Conservation (phyloP, 2,888 invertebrate genomes). For the Leptogaster cylindrica region DNA sequence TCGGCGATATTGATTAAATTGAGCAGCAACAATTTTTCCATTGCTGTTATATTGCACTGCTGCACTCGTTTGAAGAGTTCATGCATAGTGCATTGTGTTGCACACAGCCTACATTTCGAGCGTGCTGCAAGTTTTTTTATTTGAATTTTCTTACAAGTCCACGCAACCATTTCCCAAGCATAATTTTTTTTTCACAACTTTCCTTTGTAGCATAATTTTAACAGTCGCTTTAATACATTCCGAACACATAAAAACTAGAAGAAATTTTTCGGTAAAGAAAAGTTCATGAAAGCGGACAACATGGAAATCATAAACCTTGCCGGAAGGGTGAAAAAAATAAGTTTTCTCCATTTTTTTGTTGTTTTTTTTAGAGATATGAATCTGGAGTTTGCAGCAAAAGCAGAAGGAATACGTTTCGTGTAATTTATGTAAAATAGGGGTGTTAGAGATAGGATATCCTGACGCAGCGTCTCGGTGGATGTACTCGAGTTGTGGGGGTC, state of each 20-base stretch:
- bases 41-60: too few relatives aligned
- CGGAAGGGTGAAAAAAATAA: not conserved
- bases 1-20: too few relatives aligned
- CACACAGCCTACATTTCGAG: too few relatives aligned
- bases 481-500: not conserved
- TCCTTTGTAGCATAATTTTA: not conserved
- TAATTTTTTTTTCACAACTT: too few relatives aligned
- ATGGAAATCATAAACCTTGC: conserved; percentile 11
- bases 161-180: too few relatives aligned
- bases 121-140: too few relatives aligned
- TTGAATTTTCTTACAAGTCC: too few relatives aligned
- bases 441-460: not conserved
- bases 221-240: not conserved
- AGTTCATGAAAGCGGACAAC: not conserved
- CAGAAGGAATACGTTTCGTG: conserved; percentile 16
- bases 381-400: not conserved
- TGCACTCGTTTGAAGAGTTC: too few relatives aligned
- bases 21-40: too few relatives aligned
- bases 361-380: conserved; percentile 19
- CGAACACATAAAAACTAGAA: not conserved
- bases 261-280: not conserved
- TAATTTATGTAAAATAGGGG: conserved; percentile 27
- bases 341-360: too few relatives aligned
- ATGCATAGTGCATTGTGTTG: too few relatives aligned
- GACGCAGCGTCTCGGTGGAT: not conserved